Evolutionary conservation across 1,140 invertebrate species (phyloP).

Genomic region (Colletes gigas): DNA sequence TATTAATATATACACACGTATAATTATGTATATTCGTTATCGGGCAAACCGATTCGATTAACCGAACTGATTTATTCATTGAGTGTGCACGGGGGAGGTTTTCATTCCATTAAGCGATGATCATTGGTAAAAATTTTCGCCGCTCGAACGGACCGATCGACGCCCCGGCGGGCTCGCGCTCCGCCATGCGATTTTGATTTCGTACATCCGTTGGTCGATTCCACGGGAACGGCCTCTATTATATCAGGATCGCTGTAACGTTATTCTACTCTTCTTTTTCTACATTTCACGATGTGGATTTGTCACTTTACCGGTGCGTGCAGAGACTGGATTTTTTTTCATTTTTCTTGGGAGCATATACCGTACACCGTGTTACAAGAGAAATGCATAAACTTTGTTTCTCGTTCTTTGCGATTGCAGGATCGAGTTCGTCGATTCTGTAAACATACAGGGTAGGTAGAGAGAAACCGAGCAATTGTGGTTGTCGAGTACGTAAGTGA

Average conservation of each 20-base stretch:
- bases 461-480: slow-evolving; percentile 33
- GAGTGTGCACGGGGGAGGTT: not conserved
- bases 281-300: slow-evolving; percentile 17
- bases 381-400: slow-evolving; percentile 60
- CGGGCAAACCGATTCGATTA: slow-evolving; percentile 49
- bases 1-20: slow-evolving; percentile 56
- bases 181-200: not conserved
- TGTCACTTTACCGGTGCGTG: slow-evolving; percentile 38
- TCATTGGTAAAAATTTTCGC: slow-evolving; percentile 2
- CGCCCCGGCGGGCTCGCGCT: not conserved
- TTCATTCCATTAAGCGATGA: not conserved
- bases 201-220: not conserved
- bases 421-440: slow-evolving; percentile 13
- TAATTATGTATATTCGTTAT: slow-evolving; percentile 44
- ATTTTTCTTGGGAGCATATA: slow-evolving; percentile 32
- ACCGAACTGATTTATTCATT: slow-evolving; percentile 39
- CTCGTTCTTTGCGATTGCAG: slow-evolving; percentile 26
- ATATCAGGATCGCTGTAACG: slow-evolving; percentile 12
- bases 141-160: slow-evolving; percentile 16
- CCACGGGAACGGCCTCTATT: slow-evolving; percentile 13
- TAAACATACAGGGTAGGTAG: slow-evolving; percentile 55
- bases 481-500: slow-evolving; percentile 6
- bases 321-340: slow-evolving; percentile 37
- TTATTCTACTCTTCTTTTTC: slow-evolving; percentile 22
- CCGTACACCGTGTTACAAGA: slow-evolving; percentile 57